Conservation (phyloP, 2,888 invertebrate species). For the Parnassius glacialis region DNA sequence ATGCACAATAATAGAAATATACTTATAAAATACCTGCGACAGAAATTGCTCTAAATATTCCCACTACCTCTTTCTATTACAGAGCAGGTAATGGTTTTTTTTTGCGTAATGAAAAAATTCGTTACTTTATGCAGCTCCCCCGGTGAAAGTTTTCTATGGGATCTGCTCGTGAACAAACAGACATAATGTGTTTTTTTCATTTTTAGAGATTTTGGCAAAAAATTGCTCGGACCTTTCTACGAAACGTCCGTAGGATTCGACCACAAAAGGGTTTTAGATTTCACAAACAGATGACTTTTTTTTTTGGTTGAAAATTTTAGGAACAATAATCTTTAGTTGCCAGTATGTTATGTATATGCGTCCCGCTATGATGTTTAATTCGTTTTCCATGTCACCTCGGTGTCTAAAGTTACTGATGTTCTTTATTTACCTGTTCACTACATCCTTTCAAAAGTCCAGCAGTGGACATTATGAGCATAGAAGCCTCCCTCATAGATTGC, state of each 20-base stretch:
- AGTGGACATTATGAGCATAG: too few relatives aligned
- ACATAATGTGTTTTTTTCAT: conserved; percentile 55
- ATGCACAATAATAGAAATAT: background rate
- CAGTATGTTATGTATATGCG: background rate
- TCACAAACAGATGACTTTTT: conserved; percentile 60
- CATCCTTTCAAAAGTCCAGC: too few relatives aligned
- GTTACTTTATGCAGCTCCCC: conserved; percentile 36
- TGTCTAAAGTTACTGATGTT: too few relatives aligned
- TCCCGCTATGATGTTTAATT: too few relatives aligned
- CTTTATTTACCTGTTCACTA: too few relatives aligned
- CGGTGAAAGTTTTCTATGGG: conserved; percentile 64
- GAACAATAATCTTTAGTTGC: conserved; percentile 30
- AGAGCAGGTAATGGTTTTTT: conserved; percentile 42
- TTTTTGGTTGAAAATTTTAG: conserved; percentile 31
- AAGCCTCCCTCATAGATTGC: too few relatives aligned
- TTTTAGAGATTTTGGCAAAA: conserved; percentile 48
- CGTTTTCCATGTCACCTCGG: too few relatives aligned
- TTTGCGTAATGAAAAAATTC: conserved; percentile 38
- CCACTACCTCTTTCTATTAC: conserved; percentile 48
- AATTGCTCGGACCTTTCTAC: conserved; percentile 52
- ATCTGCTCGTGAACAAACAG: conserved; percentile 44
- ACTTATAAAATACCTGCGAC: conserved; percentile 14
- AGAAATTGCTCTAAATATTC: conserved; percentile 49
- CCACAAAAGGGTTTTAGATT: conserved; percentile 76
- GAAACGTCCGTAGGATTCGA: conserved; percentile 46